Evolutionary conservation across 92 coral and sea anemone genomes (phyloP).

Genomic region (Parazoanthus swiftii): DNA sequence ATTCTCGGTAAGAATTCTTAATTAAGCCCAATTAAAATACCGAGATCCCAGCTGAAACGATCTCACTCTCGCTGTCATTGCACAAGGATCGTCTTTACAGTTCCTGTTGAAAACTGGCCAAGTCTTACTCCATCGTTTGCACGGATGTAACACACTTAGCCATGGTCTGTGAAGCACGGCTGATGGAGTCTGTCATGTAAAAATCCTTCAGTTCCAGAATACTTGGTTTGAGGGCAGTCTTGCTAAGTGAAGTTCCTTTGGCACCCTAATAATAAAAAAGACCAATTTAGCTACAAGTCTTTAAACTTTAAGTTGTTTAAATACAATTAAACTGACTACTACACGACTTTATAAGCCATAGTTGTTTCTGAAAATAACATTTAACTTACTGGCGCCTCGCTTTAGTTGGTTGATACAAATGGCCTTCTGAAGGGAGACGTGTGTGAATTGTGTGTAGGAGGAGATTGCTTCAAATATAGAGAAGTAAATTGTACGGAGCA

Average conservation of each 20-base stretch:
- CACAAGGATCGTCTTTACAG: background rate
- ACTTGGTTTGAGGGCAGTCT: conserved; percentile 66
- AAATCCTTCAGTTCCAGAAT: conserved; percentile 91
- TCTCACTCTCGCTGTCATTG: background rate
- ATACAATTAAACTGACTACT: background rate
- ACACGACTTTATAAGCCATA: too few species aligned
- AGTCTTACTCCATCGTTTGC: conserved; percentile 73
- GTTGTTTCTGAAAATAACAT: too few species aligned
- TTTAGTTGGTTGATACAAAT: too few species aligned
- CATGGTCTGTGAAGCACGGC: conserved; percentile 99
- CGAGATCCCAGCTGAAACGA: background rate
- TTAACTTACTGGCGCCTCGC: too few species aligned
- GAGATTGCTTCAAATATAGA: too few species aligned
- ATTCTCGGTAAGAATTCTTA: background rate
- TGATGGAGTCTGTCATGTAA: conserved; percentile 98
- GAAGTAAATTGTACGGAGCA: background rate
- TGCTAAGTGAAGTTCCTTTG: conserved; percentile 61
- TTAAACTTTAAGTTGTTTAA: too few species aligned
- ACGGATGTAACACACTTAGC: conserved; percentile 95
- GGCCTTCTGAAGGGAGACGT: too few species aligned
- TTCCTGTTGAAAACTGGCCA: background rate
- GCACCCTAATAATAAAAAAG: conserved; percentile 59
- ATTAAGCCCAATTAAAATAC: background rate
- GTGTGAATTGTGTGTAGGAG: too few species aligned
- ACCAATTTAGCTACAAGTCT: background rate